Evolutionary conservation across 2,113 vertebrate species (phyloP).

Genomic region (Syrmaticus mikado): DNA sequence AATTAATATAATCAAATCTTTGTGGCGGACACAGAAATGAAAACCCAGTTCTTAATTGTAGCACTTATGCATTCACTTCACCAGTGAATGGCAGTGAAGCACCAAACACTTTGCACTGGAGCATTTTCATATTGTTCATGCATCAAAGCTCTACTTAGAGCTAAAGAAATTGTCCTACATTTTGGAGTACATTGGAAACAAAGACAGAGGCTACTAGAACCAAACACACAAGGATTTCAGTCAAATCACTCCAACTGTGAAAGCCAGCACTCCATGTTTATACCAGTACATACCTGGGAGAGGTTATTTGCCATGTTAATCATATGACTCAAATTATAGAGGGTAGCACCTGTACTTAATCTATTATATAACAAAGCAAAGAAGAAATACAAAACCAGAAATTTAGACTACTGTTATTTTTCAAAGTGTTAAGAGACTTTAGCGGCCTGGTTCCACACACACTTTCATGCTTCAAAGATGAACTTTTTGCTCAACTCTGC

Average conservation of each 20-base stretch:
- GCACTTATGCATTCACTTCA: background rate
- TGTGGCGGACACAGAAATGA: background rate
- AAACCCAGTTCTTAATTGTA: background rate
- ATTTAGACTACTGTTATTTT: background rate
- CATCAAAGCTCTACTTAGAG: background rate
- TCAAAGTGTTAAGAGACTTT: background rate
- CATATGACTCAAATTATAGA: background rate
- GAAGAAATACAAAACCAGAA: background rate
- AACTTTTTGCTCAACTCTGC: background rate
- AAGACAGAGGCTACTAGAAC: background rate
- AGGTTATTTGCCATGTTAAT: background rate
- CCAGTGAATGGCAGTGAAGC: background rate
- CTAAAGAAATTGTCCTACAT: background rate
- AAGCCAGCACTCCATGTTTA: background rate
- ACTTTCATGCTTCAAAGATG: background rate
- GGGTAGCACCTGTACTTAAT: background rate
- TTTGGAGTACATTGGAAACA: background rate
- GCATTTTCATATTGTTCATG: background rate
- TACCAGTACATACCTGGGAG: background rate
- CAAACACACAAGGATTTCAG: background rate
- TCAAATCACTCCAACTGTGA: background rate
- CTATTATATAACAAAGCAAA: background rate
- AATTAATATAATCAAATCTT: background rate
- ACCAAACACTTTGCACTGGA: background rate
- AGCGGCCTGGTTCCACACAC: background rate